A percentile compares a stretch with the other conserved stretches of the same genome.
phyloP scores from a whole-genome alignment of 2,888 invertebrate genomes.

The Xylota sylvarum region DNA sequence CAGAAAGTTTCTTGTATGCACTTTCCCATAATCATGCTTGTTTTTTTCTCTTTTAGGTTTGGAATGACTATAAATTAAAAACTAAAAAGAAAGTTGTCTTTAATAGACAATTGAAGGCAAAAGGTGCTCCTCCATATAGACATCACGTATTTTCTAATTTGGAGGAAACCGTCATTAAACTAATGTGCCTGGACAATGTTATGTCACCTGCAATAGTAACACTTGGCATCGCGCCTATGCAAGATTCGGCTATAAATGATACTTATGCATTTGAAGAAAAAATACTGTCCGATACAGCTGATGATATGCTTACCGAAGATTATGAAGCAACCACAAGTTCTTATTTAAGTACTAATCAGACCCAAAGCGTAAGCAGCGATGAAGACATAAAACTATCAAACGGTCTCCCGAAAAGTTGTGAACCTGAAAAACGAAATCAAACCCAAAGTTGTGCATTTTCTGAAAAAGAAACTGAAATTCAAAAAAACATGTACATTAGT shows the following conservation, averaged over 20 bases:
- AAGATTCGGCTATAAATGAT: background rate
- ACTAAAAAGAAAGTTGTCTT: background rate
- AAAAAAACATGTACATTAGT: background rate
- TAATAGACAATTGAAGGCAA: background rate
- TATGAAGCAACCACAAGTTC: background rate
- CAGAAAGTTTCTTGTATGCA: background rate
- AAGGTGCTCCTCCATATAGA: background rate
- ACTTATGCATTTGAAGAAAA: background rate
- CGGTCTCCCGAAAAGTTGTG: background rate
- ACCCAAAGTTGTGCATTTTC: no score
- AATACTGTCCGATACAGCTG: background rate
- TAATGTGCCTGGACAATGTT: background rate
- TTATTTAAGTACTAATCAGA: background rate
- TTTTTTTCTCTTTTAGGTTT: background rate
- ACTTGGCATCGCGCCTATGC: background rate
- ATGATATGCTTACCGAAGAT: background rate
- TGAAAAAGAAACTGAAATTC: background rate
- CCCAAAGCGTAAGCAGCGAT: background rate
- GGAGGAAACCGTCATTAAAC: background rate
- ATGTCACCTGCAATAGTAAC: background rate
- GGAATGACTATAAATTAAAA: slow-evolving; percentile 3
- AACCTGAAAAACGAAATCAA: background rate
- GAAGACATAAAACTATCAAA: background rate
- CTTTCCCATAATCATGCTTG: background rate
- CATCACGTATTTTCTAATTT: background rate